Conservation (phyloP, 2,113 vertebrate genomes). For the Gopherus flavomarginatus region DNA sequence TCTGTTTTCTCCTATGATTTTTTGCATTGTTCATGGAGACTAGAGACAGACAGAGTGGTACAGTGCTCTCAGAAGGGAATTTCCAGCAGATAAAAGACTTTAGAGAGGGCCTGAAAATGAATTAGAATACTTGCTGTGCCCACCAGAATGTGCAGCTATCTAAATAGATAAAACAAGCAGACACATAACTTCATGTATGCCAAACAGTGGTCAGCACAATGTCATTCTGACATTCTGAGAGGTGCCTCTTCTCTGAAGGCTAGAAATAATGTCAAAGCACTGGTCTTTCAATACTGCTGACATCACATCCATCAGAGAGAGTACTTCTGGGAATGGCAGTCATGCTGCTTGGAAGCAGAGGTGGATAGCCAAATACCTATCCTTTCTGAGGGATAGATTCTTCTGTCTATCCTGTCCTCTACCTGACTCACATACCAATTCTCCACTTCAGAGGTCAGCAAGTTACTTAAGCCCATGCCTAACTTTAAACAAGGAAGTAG, state of each 20-base stretch:
- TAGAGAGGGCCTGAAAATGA: neutral
- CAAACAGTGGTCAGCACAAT: neutral
- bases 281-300: neutral
- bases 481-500: neutral
- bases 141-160: neutral
- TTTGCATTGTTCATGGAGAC: neutral
- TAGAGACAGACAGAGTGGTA: neutral
- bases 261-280: neutral
- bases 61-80: neutral
- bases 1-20: neutral
- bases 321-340: neutral
- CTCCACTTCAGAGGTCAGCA: neutral
- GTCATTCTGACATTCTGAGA: constrained; percentile 26
- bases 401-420: neutral
- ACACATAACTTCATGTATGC: neutral
- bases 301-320: fast-evolving
- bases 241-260: constrained; percentile 6
- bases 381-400: neutral
- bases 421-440: neutral
- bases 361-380: neutral
- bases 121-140: neutral
- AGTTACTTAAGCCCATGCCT: neutral
- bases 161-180: neutral
- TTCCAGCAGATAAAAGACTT: neutral
- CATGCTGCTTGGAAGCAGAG: fast-evolving